Conservation (phyloP, 2,888 invertebrate genomes). For the Lycophotia porphyrea region DNA sequence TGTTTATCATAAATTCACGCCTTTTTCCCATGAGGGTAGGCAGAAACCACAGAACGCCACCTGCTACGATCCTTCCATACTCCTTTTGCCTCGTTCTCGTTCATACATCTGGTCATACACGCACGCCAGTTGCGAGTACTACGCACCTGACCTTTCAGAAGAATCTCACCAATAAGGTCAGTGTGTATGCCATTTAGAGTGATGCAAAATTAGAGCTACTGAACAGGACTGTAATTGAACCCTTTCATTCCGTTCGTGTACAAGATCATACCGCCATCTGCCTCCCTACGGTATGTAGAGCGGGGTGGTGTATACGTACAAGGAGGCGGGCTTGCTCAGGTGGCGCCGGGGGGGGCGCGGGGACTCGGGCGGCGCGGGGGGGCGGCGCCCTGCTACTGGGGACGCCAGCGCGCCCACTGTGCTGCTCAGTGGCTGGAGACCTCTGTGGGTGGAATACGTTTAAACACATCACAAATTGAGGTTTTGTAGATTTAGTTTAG, state of each 20-base stretch:
- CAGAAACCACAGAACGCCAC: too few relatives aligned
- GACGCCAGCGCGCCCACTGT: constrained; percentile 65
- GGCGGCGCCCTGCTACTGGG: constrained; percentile 74
- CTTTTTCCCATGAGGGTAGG: too few relatives aligned
- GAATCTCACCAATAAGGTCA: too few relatives aligned
- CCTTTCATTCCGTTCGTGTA: constrained; percentile 7
- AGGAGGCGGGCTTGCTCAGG: constrained; percentile 81
- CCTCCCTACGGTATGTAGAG: constrained; percentile 55
- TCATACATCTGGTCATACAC: too few relatives aligned
- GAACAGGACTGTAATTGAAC: too few relatives aligned
- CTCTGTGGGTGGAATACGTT: constrained; percentile 71
- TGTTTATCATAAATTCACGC: too few relatives aligned
- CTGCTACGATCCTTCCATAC: too few relatives aligned
- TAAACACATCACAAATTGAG: neutral
- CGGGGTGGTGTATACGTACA: constrained; percentile 79
- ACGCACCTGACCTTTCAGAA: too few relatives aligned
- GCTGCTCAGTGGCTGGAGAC: constrained; percentile 76
- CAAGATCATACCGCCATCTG: neutral
- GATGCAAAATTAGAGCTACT: neutral
- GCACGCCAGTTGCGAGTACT: too few relatives aligned
- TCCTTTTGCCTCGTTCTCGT: too few relatives aligned
- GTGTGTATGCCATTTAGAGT: neutral
- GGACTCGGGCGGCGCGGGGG: constrained; percentile 80
- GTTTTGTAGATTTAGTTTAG: neutral
- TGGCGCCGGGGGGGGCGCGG: constrained; percentile 82